phyloP scores from a whole-genome alignment of 2,888 invertebrate genomes.

The Nymphalis c-album region DNA sequence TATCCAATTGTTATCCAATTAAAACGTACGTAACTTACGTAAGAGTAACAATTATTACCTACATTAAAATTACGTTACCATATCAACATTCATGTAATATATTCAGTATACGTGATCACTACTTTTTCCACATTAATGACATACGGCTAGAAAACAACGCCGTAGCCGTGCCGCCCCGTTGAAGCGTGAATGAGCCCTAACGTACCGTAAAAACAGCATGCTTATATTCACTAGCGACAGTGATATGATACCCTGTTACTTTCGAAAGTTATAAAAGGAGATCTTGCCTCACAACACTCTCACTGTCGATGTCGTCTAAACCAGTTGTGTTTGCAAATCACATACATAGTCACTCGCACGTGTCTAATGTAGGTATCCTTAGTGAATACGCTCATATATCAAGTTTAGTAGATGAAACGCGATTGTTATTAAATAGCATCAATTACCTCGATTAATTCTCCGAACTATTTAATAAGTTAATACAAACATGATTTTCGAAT shows the following conservation, averaged over 20 bases:
- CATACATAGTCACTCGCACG: conserved; percentile 21
- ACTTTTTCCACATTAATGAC: conserved; percentile 14
- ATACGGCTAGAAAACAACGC: conserved; percentile 15
- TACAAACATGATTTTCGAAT: neutral
- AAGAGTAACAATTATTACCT: neutral
- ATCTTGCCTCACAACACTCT: conserved; percentile 40
- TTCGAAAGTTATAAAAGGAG: conserved; percentile 44
- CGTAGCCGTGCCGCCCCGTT: conserved; percentile 32
- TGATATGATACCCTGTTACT: conserved; percentile 41
- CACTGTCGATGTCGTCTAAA: conserved; percentile 42
- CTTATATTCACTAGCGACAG: conserved; percentile 38
- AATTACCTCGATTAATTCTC: conserved; percentile 23
- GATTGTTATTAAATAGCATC: conserved; percentile 13
- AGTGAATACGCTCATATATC: conserved; percentile 22
- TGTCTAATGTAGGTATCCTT: conserved; percentile 23
- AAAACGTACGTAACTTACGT: too few relatives aligned
- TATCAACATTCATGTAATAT: conserved; percentile 1
- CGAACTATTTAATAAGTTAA: conserved; percentile 11
- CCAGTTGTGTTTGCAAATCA: conserved; percentile 42
- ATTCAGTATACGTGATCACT: conserved; percentile 6
- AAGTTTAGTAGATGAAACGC: conserved; percentile 16
- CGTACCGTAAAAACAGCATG: conserved; percentile 45
- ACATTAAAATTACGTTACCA: neutral
- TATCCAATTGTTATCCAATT: too few relatives aligned
- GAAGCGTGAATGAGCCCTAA: conserved; percentile 39